Conservation (phyloP, 2,888 invertebrate genomes). For the Dynastes hyllus region DNA sequence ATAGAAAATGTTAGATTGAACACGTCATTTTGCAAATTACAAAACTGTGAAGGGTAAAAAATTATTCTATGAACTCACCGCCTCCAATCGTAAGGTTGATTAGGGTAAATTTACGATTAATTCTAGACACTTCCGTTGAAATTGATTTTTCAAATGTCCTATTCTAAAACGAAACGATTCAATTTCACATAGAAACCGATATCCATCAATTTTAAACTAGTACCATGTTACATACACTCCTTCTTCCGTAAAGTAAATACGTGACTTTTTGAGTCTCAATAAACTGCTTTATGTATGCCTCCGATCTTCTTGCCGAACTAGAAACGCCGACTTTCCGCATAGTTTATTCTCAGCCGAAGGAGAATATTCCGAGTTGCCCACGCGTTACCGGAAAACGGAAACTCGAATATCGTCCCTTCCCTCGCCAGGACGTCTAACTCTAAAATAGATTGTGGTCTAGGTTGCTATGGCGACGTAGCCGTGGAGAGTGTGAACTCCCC, state of each 20-base stretch:
- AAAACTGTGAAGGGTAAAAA: too few relatives aligned
- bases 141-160: too few relatives aligned
- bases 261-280: slow-evolving; percentile 22
- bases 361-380: not conserved
- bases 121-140: too few relatives aligned
- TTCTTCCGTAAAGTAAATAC: not conserved
- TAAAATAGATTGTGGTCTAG: slow-evolving; percentile 31
- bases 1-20: too few relatives aligned
- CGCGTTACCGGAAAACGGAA: slow-evolving; percentile 3
- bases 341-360: not conserved
- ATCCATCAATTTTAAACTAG: too few relatives aligned
- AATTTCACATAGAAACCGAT: too few relatives aligned
- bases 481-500: not conserved
- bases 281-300: slow-evolving; percentile 14
- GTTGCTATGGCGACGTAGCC: slow-evolving; percentile 12
- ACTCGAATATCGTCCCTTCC: not conserved
- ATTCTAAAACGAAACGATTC: too few relatives aligned
- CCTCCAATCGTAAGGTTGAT: too few relatives aligned
- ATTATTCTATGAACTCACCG: too few relatives aligned
- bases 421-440: slow-evolving; percentile 18
- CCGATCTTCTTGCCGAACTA: not conserved
- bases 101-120: too few relatives aligned
- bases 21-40: too few relatives aligned
- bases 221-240: too few relatives aligned
- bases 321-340: slow-evolving; percentile 1